Evolutionary conservation across 2,888 invertebrate genomes (phyloP), one percentile per base, ranked within the genome.

Genomic region (Philonicus albiceps): DNA sequence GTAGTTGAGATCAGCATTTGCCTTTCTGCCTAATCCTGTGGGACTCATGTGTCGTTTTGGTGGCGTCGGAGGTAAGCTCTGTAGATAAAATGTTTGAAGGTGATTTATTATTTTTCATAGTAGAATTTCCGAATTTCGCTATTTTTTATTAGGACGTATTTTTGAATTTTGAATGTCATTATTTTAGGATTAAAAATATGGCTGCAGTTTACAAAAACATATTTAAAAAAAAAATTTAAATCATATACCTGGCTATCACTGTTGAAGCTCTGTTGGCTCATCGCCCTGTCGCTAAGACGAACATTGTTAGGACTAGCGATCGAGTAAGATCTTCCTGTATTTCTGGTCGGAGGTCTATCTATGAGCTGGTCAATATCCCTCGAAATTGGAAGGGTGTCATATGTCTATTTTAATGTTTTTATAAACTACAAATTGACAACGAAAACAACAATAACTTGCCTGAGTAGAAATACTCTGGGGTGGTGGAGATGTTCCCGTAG

Each of bases 401-500:
- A 94, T 0, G 93, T 93, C 93, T 88, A 31, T 19, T 30, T 64
- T 8, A 34, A 2, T 34, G 19, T 34, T 74, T 13, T 74, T 27
- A 16, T 8, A n/a, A 31, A 40, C 30, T 6, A 43, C 43, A 49
- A 43, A 22, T 19, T n/a, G n/a, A 49, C n/a, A 6, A n/a, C 6
- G 16, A 64, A 64, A 11, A 64, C 2, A 2, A 11, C 8, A 22
- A 64, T 43, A 64, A 64, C 11, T 22, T 11, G 96, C 96, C 94
- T 97, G 97, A 31, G 97, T 97, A 34, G 97, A 96, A 90, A 96
- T 97, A 90, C 93, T 96, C 92, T 97, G 97, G 2, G 97, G 97
- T 43, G 97, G 96, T 73, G 97, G 97, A 43, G 97, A 97, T 43
- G 97, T 97, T 87, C 96, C 96, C 80, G 95, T 96, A 87, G 96